Evolutionary conservation across 2,113 vertebrate genomes (phyloP).

Genomic region (Stictonetta naevosa): DNA sequence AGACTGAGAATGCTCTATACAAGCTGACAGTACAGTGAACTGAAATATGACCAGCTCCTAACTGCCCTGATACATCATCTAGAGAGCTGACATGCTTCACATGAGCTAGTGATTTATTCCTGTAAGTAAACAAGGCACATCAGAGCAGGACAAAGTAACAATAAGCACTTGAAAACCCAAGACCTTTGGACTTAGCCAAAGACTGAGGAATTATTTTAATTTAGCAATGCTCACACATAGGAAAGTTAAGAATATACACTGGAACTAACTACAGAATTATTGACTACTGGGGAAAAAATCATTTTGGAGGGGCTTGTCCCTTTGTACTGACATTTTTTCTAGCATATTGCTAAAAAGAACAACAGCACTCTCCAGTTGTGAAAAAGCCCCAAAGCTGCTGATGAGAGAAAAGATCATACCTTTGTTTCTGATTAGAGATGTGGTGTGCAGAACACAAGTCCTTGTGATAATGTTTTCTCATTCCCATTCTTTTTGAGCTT

Average conservation of each 20-base stretch:
- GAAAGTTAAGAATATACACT: background rate
- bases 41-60: slow-evolving; percentile 27
- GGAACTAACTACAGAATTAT: background rate
- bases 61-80: background rate
- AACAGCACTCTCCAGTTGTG: background rate
- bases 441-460: background rate
- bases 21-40: background rate
- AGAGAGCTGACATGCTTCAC: slow-evolving; percentile 9
- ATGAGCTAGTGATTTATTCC: slow-evolving; percentile 41
- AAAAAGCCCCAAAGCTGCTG: background rate
- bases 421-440: background rate
- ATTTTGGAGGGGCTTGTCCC: background rate
- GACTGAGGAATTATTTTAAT: background rate
- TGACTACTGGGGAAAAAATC: fast-evolving
- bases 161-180: slow-evolving; percentile 10
- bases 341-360: background rate
- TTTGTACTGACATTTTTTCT: background rate
- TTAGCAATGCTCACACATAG: background rate
- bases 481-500: background rate
- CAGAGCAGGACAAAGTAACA: background rate
- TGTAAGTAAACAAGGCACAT: background rate
- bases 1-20: background rate
- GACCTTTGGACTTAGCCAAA: background rate
- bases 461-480: background rate
- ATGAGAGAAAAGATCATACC: background rate